Conservation (phyloP, 23 tunicate species). For the Trididemnum nubilum region DNA sequence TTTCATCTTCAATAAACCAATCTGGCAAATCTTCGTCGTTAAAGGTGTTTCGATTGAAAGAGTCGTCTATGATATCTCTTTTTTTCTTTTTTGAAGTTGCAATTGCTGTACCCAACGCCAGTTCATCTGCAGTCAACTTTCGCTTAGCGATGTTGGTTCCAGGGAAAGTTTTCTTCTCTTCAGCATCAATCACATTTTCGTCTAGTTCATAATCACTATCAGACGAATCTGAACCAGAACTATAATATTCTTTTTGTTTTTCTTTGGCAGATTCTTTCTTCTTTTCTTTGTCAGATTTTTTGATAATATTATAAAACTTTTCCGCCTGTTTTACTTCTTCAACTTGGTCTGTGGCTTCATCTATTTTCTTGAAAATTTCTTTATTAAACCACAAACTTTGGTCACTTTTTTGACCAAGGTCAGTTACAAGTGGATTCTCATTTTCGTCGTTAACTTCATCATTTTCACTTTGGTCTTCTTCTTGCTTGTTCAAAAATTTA, state of each 20-base stretch:
- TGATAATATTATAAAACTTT: slow-evolving; percentile 33
- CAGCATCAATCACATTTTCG: slow-evolving; percentile 8
- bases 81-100: slow-evolving; percentile 79
- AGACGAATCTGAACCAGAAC: slow-evolving; percentile 33
- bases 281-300: background rate
- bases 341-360: slow-evolving; percentile 48
- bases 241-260: slow-evolving; percentile 16
- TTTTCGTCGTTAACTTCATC: slow-evolving; percentile 21
- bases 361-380: slow-evolving; percentile 60
- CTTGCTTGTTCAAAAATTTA: background rate
- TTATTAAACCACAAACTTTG: slow-evolving; percentile 72
- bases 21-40: slow-evolving; percentile 90
- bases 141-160: slow-evolving; percentile 26
- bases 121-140: slow-evolving; percentile 65
- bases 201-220: slow-evolving; percentile 87
- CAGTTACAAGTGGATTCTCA: slow-evolving; percentile 16
- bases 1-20: slow-evolving; percentile 95
- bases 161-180: slow-evolving; percentile 23
- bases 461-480: slow-evolving; percentile 14
- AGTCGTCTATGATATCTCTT: slow-evolving; percentile 79
- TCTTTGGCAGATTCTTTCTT: slow-evolving; percentile 3
- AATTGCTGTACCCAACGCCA: slow-evolving; percentile 91
- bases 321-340: slow-evolving; percentile 55
- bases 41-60: slow-evolving; percentile 84
- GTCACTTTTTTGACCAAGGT: slow-evolving; percentile 24